Conservation (phyloP, 2,888 invertebrate species). For the Boloria euphrosyne region DNA sequence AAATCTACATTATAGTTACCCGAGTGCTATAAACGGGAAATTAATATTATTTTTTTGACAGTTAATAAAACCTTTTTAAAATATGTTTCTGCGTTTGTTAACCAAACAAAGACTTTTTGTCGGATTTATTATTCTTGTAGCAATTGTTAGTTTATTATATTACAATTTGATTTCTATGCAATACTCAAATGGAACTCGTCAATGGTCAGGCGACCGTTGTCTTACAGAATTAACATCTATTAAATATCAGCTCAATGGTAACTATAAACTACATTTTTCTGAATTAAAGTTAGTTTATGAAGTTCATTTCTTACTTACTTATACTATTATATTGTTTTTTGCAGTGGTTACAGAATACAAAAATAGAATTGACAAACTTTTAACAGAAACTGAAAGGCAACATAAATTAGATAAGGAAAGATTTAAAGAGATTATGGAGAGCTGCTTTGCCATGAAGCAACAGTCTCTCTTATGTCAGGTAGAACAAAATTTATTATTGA, state of each 20-base stretch:
- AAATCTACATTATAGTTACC: no score
- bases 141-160: conserved; percentile 51
- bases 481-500: conserved; percentile 12
- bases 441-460: conserved; percentile 69
- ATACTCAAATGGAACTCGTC: conserved; percentile 52
- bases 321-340: conserved; percentile 40
- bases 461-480: conserved; percentile 68
- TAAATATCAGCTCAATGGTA: conserved; percentile 69
- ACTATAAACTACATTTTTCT: background rate
- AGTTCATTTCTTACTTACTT: no score
- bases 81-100: conserved; percentile 34
- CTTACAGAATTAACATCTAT: conserved; percentile 62
- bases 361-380: conserved; percentile 63
- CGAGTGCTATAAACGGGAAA: no score
- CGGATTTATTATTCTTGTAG: conserved; percentile 47
- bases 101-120: conserved; percentile 49
- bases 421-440: conserved; percentile 68
- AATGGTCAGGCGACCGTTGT: conserved; percentile 60
- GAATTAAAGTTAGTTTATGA: no score
- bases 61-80: background rate
- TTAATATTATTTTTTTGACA: background rate
- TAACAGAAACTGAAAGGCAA: conserved; percentile 62
- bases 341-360: conserved; percentile 72
- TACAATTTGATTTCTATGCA: conserved; percentile 59
- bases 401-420: conserved; percentile 60